Conservation (phyloP, 2,113 vertebrate genomes). For the Phoxinus phoxinus region DNA sequence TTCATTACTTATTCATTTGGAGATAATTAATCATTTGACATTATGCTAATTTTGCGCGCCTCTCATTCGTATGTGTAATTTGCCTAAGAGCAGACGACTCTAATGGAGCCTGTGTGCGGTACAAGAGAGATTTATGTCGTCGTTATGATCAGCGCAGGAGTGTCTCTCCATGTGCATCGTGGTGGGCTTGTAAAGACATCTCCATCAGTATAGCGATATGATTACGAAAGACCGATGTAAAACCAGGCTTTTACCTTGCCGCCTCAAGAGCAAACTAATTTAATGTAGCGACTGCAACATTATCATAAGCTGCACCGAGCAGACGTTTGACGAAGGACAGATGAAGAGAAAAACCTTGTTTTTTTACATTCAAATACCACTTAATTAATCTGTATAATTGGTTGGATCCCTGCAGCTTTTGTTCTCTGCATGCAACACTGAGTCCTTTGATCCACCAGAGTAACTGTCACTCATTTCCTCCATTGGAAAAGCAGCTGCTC, state of each 20-base stretch:
- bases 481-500: constrained; percentile 18
- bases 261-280: not conserved
- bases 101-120: constrained; percentile 40
- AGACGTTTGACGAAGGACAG: not conserved
- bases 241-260: not conserved
- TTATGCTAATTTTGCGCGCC: constrained; percentile 67
- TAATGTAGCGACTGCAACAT: not conserved
- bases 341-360: not conserved
- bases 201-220: constrained; percentile 1
- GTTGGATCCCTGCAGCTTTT: constrained; percentile 37
- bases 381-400: constrained; percentile 43
- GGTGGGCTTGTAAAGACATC: constrained; percentile 16
- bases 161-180: constrained; percentile 2
- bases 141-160: constrained; percentile 16
- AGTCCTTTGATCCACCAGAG: constrained; percentile 32
- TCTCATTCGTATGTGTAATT: constrained; percentile 58
- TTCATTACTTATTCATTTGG: constrained; percentile 73
- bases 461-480: constrained; percentile 31
- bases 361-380: constrained; percentile 13
- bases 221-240: not conserved
- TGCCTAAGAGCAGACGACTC: constrained; percentile 46
- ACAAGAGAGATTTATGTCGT: constrained; percentile 39
- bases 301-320: not conserved
- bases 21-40: constrained; percentile 73
- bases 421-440: constrained; percentile 34